phyloP scores from a whole-genome alignment of 2,888 invertebrate species.

The Diplazon laetatorius region DNA sequence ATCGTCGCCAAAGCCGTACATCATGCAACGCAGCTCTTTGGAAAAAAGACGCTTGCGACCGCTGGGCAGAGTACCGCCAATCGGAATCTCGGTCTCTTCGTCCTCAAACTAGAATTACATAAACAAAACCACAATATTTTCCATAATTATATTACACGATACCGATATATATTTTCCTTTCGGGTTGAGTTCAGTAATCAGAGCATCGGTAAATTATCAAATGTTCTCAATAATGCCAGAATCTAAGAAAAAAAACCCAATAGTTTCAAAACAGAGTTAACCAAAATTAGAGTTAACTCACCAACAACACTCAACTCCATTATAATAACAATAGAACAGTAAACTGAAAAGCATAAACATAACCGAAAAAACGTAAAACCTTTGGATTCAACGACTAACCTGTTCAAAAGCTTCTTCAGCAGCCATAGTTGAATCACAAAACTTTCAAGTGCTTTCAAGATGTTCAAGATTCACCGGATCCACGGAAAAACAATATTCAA shows the following conservation, averaged over 20 bases:
- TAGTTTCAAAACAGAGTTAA: no score
- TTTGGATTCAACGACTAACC: constrained; percentile 63
- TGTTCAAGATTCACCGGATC: no score
- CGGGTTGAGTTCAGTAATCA: no score
- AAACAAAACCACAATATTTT: not conserved
- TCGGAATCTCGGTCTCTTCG: constrained; percentile 87
- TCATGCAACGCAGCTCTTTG: constrained; percentile 97
- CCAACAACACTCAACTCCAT: no score
- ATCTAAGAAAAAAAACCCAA: no score
- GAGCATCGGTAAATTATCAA: no score
- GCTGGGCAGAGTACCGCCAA: constrained; percentile 86
- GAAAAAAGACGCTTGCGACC: constrained; percentile 94
- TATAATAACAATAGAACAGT: not conserved
- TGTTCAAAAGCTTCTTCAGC: constrained; percentile 76
- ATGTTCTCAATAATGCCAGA: no score
- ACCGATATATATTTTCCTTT: no score
- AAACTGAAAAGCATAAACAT: not conserved
- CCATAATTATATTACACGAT: not conserved
- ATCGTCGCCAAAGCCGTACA: constrained; percentile 99
- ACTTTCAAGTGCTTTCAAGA: no score
- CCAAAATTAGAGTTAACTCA: no score
- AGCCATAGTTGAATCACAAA: constrained; percentile 71
- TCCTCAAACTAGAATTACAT: constrained; percentile 84
- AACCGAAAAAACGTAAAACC: not conserved
- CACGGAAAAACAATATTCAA: no score